Conservation (phyloP, 2,888 invertebrate genomes). For the Drosophila silvestris region DNA sequence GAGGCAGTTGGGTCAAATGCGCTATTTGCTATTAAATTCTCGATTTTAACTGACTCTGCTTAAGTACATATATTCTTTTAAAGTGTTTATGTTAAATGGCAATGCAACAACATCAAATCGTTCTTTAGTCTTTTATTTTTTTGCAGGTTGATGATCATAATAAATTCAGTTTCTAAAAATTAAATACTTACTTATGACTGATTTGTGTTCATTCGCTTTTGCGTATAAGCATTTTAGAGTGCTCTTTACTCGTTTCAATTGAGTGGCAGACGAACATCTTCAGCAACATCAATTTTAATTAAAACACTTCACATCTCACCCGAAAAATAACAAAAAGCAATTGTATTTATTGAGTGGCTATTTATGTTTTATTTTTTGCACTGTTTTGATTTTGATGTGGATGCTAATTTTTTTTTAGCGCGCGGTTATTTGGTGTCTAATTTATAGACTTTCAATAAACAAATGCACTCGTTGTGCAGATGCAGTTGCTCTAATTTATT, state of each 20-base stretch:
- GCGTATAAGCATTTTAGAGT: background rate
- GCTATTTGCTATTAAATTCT: background rate
- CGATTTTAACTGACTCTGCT: background rate
- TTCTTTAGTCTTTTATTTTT: background rate
- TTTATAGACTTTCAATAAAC: background rate
- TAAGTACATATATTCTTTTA: background rate
- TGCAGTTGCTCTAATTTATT: slow-evolving; percentile 21
- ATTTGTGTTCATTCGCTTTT: background rate
- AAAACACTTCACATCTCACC: slow-evolving; percentile 13
- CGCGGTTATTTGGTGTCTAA: background rate
- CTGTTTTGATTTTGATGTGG: slow-evolving; percentile 1
- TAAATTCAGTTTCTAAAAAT: background rate
- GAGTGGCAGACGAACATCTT: background rate
- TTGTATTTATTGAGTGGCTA: slow-evolving; percentile 2
- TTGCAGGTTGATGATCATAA: background rate
- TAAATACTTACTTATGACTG: background rate
- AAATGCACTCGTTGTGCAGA: slow-evolving; percentile 1
- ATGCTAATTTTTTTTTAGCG: background rate
- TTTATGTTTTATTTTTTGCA: background rate
- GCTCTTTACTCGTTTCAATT: background rate
- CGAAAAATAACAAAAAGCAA: background rate
- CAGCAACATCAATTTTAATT: slow-evolving; percentile 2
- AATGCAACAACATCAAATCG: background rate
- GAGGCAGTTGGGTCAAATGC: background rate
- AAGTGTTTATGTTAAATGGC: background rate